Evolutionary conservation across 2,797 vertebrate genomes (phyloP), one percentile per base, ranked within the genome.

Genomic region (Sandelia bainsii): DNA sequence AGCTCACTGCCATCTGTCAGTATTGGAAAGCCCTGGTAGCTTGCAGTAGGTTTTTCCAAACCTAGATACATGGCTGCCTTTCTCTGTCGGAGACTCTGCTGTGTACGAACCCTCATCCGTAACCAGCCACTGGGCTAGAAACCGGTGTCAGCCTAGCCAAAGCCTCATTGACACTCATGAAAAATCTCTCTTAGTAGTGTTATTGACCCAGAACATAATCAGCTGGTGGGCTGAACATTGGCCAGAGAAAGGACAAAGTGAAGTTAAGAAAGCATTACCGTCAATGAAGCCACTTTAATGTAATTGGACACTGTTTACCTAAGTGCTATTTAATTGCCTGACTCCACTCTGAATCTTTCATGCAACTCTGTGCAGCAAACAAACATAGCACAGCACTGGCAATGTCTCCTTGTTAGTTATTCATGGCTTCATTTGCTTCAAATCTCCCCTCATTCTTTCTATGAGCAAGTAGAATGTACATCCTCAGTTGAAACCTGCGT

Each of bases 1-100:
- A 77, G 75, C 87, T 91, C 83, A 29, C 68, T 73, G 86, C 92
- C 92, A 94, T 94, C 91, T 94, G 91, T 93, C 92, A 90, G 82
- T 73, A 58, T 74, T 89, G 90, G 87, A 90, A 93, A 90, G 87
- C 88, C 82, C 82, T 52, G 72, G 89, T 90, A 91, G 82, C 77
- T 90, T 93, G 77, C 79, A 77, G 86, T 78, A 77, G 78, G 75
- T 82, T 87, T 89, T 87, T 85, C 72, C 79, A 81, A 86, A 86
- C 74, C 88, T 87, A 75, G 74, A 84, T 86, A 83, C 87, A 88
- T 84, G 87, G 75, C 88, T 90, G 87, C 86, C 76, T 87, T 80
- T 89, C 77, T 73, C 82, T 88, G 88, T 93, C 92, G 85, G 87
- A 84, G 85, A 83, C 77, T 85, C 79, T 68, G 79, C 88, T 80